Percentiles rank a stretch among this genome's conserved stretches.
Evolutionary conservation across 1,140 invertebrate species (phyloP).

Genomic region (Lucilia sericata): DNA sequence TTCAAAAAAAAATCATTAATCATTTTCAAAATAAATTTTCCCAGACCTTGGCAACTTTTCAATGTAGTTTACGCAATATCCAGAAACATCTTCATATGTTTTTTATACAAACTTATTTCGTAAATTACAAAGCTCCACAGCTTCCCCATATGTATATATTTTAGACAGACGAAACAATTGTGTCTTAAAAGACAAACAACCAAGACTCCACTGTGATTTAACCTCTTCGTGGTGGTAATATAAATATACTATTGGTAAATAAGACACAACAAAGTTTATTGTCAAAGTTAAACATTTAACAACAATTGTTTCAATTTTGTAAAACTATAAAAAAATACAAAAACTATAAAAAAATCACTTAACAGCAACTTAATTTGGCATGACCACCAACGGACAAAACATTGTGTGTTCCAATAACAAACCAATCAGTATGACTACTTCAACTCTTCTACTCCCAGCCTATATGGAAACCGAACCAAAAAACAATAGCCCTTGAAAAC

Average conservation of each 20-base stretch:
- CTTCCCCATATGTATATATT: neutral
- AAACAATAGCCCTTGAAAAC: slow-evolving; percentile 43
- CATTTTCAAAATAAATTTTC: no score
- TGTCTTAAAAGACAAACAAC: neutral
- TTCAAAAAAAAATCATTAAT: no score
- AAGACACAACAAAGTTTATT: slow-evolving; percentile 14
- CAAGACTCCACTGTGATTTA: neutral
- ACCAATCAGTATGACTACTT: neutral
- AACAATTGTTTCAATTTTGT: neutral
- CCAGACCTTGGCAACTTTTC: neutral
- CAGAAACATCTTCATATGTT: neutral
- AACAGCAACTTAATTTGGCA: slow-evolving; percentile 38
- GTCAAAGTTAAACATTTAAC: neutral
- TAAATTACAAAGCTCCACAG: slow-evolving; percentile 23
- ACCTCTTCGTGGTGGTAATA: neutral
- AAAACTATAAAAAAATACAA: neutral
- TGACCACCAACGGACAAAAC: slow-evolving; percentile 29
- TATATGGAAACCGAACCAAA: neutral
- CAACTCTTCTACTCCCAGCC: neutral
- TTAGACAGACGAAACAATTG: neutral
- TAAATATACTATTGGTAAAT: neutral
- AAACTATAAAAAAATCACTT: slow-evolving; percentile 27
- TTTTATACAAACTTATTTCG: neutral
- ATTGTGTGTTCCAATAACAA: neutral
- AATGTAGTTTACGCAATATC: neutral